phyloP scores from a whole-genome alignment of 2,113 vertebrate genomes.

The Zapus hudsonius region DNA sequence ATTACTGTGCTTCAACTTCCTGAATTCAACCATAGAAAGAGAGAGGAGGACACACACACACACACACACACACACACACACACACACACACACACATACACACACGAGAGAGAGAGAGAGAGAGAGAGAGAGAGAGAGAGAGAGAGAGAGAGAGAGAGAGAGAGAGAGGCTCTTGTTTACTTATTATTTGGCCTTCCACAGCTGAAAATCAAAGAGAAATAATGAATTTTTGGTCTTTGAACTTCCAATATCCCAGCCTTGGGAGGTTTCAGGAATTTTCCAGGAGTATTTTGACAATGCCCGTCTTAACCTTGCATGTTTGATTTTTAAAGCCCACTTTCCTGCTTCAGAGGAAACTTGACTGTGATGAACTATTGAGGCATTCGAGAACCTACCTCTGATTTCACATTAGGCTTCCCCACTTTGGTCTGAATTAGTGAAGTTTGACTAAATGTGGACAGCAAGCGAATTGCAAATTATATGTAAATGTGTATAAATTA shows the following conservation, averaged over 20 bases:
- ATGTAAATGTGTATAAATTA: constrained; percentile 80
- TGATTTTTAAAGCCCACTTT: constrained; percentile 52
- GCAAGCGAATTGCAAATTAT: constrained; percentile 77
- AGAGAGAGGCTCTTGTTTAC: constrained; percentile 15
- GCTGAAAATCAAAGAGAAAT: constrained; percentile 49
- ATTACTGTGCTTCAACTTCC: constrained; percentile 16
- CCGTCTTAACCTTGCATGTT: constrained; percentile 36
- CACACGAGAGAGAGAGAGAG: too few species aligned
- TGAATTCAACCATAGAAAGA: neutral
- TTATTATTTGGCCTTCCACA: neutral
- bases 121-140: neutral
- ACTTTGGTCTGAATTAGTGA: constrained; percentile 75
- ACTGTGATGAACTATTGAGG: constrained; percentile 37
- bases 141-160: neutral
- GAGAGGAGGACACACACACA: neutral
- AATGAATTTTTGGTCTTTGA: constrained; percentile 60
- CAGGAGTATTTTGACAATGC: constrained; percentile 47
- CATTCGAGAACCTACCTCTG: constrained; percentile 44
- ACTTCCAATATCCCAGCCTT: constrained; percentile 43
- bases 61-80: too few species aligned
- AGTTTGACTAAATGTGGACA: constrained; percentile 73
- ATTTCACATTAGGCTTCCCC: constrained; percentile 50
- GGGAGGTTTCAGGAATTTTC: constrained; percentile 49
- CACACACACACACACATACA: too few species aligned
- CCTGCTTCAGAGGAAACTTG: neutral